Percentiles rank a stretch among this genome's conserved stretches.
Evolutionary conservation across 2,888 invertebrate species (phyloP).

Genomic region (Stratiomys singularior): DNA sequence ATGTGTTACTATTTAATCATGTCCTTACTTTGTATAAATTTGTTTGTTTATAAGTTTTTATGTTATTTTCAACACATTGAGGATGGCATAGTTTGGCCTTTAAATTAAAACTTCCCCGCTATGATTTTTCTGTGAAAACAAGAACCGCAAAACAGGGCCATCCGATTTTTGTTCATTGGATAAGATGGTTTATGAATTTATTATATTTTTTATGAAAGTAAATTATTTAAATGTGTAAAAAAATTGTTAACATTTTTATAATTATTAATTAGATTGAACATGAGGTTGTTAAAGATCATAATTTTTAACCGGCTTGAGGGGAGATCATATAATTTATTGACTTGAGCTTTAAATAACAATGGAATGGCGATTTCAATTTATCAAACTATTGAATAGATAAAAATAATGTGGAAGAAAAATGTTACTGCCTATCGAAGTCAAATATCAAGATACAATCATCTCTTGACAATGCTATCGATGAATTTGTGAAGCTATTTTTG

Average conservation of each 20-base stretch:
- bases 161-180: neutral
- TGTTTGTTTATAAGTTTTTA: neutral
- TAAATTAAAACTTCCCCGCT: neutral
- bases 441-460: too few relatives aligned
- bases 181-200: neutral
- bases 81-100: neutral
- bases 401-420: too few relatives aligned
- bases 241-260: neutral
- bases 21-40: constrained; percentile 10
- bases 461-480: too few relatives aligned
- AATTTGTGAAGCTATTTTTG: too few relatives aligned
- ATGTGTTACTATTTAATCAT: neutral
- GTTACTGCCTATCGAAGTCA: too few relatives aligned
- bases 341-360: neutral
- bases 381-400: too few relatives aligned
- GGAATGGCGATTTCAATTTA: neutral
- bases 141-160: neutral
- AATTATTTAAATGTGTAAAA: constrained; percentile 19
- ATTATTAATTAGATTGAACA: neutral
- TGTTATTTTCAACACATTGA: neutral
- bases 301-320: neutral
- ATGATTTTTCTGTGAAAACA: too few relatives aligned
- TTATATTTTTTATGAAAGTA: neutral
- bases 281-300: constrained; percentile 5
- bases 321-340: neutral